These are phyloP conservation scores for Carapus acus DNA, from an alignment of 2,797 vertebrate species.

Conservation along the genomic window DNA sequence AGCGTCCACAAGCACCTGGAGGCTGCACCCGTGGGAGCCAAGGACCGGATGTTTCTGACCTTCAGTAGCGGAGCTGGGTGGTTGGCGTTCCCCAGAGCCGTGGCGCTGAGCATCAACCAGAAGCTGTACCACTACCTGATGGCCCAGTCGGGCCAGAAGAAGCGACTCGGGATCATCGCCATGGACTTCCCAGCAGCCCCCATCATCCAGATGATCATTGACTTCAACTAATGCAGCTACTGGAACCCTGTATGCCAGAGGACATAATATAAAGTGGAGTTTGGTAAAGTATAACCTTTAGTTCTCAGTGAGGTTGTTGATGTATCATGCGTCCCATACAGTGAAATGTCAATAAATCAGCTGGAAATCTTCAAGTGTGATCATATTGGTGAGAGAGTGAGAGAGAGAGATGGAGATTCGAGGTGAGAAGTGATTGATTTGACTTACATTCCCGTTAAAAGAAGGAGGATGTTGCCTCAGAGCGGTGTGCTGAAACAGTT, in stretches of 20 bases:
- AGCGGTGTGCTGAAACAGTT: slow-evolving; percentile 22
- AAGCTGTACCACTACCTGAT: slow-evolving; percentile 70
- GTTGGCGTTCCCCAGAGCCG: slow-evolving; percentile 69
- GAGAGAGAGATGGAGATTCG: too few relatives aligned
- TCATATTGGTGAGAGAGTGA: too few relatives aligned
- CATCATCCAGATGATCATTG: slow-evolving; percentile 70
- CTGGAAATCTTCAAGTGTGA: neutral
- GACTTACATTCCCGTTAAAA: slow-evolving; percentile 42
- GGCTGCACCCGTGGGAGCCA: slow-evolving; percentile 56
- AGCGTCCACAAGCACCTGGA: slow-evolving; percentile 71
- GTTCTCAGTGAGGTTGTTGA: neutral
- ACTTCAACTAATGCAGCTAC: slow-evolving; percentile 64
- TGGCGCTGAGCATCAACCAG: slow-evolving; percentile 71
- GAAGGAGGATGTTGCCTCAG: slow-evolving; percentile 28
- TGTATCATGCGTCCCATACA: slow-evolving; percentile 8
- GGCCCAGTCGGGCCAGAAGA: slow-evolving; percentile 32
- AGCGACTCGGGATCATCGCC: slow-evolving; percentile 75
- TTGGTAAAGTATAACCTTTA: neutral
- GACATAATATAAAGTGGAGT: neutral
- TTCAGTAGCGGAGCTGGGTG: slow-evolving; percentile 76
- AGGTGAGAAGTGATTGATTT: slow-evolving; percentile 11
- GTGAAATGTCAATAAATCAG: slow-evolving; percentile 14
- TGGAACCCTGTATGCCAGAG: neutral
- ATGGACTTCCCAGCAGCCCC: slow-evolving; percentile 79
- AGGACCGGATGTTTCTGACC: slow-evolving; percentile 72